These are phyloP conservation scores for Aphodius granarius DNA, from an alignment of 2,888 invertebrate genomes.

Conservation along the genomic window DNA sequence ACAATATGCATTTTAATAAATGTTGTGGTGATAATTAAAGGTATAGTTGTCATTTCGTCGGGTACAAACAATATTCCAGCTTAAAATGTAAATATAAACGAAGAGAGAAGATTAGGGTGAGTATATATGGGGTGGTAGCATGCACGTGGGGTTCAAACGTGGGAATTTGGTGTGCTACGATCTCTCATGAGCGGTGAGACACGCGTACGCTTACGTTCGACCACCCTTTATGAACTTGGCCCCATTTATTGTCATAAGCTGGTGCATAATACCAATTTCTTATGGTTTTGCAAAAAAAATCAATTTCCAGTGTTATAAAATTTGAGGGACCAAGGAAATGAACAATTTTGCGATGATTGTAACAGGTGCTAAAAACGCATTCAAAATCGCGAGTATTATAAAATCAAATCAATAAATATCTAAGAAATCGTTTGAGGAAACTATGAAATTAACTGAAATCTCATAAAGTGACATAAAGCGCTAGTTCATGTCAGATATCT, in stretches of 20 bases:
- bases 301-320: not conserved
- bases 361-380: no score
- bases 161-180: constrained; percentile 50
- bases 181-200: constrained; percentile 47
- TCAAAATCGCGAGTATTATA: no score
- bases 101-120: not conserved
- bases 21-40: not conserved
- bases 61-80: not conserved
- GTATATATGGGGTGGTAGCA: constrained; percentile 31
- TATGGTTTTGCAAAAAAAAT: not conserved
- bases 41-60: not conserved
- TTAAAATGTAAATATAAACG: constrained; percentile 22
- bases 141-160: constrained; percentile 51
- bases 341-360: no score
- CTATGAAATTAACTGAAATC: no score
- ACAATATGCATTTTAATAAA: no score
- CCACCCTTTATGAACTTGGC: constrained; percentile 29
- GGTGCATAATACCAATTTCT: not conserved
- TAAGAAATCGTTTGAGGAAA: no score
- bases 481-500: no score
- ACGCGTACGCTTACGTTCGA: constrained; percentile 19
- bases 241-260: not conserved
- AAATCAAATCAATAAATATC: no score
- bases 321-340: no score
- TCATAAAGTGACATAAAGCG: no score